Percentiles rank a stretch among this genome's conserved stretches.
These are phyloP conservation scores for Poecilobothrus nobilitatus DNA, from an alignment of 2,888 invertebrate genomes.

Conservation along the genomic window DNA sequence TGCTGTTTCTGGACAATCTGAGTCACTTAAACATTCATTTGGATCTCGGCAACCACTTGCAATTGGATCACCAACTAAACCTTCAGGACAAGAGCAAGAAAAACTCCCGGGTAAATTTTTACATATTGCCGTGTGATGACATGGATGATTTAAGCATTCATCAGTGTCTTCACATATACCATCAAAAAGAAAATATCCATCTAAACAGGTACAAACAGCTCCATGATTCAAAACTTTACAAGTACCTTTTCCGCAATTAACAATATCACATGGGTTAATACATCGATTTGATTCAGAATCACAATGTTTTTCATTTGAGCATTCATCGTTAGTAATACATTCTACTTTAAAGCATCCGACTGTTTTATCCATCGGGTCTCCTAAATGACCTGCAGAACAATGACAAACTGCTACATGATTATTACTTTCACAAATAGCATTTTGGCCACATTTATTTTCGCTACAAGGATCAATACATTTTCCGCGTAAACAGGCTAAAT, in stretches of 20 bases:
- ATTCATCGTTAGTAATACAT: conserved; percentile 69
- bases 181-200: conserved; percentile 60
- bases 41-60: conserved; percentile 69
- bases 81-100: conserved; percentile 66
- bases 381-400: conserved; percentile 73
- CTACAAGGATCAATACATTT: conserved; percentile 78
- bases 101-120: conserved; percentile 71
- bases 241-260: conserved; percentile 70
- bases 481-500: conserved; percentile 63
- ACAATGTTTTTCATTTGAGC: conserved; percentile 66
- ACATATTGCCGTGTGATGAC: conserved; percentile 69
- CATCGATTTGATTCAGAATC: conserved; percentile 69
- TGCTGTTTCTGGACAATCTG: conserved; percentile 70
- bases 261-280: conserved; percentile 69
- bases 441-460: conserved; percentile 60
- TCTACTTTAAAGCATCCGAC: conserved; percentile 86
- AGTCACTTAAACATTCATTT: conserved; percentile 70
- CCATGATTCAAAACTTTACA: conserved; percentile 67
- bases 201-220: conserved; percentile 63
- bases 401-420: conserved; percentile 65
- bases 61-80: conserved; percentile 68
- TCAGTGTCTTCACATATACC: conserved; percentile 70
- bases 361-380: conserved; percentile 65
- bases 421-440: conserved; percentile 65
- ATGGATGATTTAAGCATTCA: conserved; percentile 70